Base-by-base conservation (phyloP, 2,797 vertebrate genomes). In the Echeneis naucrates region DNA sequence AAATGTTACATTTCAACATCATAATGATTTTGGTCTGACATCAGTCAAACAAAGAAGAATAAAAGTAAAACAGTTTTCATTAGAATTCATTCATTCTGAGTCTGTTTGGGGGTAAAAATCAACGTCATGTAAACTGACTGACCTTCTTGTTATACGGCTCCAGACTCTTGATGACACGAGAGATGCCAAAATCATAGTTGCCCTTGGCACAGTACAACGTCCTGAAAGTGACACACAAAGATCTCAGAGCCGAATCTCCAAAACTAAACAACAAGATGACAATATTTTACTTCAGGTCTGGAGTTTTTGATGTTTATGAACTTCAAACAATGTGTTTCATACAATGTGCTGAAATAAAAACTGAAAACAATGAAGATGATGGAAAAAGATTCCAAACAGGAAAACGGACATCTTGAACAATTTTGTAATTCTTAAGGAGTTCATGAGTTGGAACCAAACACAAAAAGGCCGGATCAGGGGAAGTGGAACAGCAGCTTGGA, bases 111-210 rank as follows among this genome's bases (percentile, higher is more conserved):
- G 27, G 3, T 45, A 21, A 26, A 38, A 32, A 53, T n/a, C 48
- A 68, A 42, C 10, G 38, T 2, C 24, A 3, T 17, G 11, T 32
- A 48, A 72, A 26, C 70, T 35, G 51, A 0, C 81, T 44, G 60
- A 95, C 95, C 95, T 99, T 99, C 82, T 99, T 98, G 79, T 96
- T 97, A 77, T 98, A 99, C 0, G 97, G 98, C 88, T 99, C 97
- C 90, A 99, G 92, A 85, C 97, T 99, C 89, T 98, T 98, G 87
- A 98, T 98, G 68, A 99, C 96, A 12, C 97, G 95, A 32, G 97
- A 97, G 89, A 99, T 97, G 44, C 98, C 98, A 0, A 99, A 99
- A 71, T 99, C 96, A 27, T 98, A 98, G 91, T 99, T 99, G 27
- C 97, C 97, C 54, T 98, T 99, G 42, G 97, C 96, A 26, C 97